phyloP scores from a whole-genome alignment of 53 echinoderm and acorn worm genomes.

The Holothuria leucospilota region DNA sequence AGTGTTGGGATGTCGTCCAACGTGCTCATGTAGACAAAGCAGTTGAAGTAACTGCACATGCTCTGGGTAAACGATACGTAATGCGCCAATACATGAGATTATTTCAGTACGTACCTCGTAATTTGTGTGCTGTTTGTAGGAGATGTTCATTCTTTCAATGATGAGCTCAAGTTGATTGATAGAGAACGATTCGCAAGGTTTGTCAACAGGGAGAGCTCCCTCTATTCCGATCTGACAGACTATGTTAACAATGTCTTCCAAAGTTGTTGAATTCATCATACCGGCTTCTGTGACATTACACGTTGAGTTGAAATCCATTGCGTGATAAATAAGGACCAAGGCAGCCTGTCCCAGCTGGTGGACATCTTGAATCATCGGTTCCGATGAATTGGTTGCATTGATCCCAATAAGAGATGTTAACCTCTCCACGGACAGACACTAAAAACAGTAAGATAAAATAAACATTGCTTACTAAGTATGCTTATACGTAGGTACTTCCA shows the following conservation, averaged over 20 bases:
- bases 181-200: slow-evolving; percentile 2
- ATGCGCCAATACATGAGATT: too few species aligned
- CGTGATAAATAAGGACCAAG: not conserved
- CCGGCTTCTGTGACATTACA: not conserved
- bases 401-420: not conserved
- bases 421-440: slow-evolving; percentile 5
- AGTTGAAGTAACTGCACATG: too few species aligned
- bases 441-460: not conserved
- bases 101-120: not conserved
- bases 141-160: not conserved
- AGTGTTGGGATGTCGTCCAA: too few species aligned
- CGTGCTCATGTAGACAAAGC: too few species aligned
- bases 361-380: not conserved
- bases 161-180: slow-evolving; percentile 2
- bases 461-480: too few species aligned
- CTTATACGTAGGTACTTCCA: too few species aligned
- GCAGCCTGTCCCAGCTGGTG: slow-evolving; percentile 7
- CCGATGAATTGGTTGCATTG: not conserved
- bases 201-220: not conserved
- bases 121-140: not conserved
- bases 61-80: too few species aligned
- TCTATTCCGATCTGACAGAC: not conserved
- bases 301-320: not conserved
- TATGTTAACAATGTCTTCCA: not conserved
- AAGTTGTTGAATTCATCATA: not conserved